Conservation (phyloP, 2,888 invertebrate genomes). For the Aphidius colemani region DNA sequence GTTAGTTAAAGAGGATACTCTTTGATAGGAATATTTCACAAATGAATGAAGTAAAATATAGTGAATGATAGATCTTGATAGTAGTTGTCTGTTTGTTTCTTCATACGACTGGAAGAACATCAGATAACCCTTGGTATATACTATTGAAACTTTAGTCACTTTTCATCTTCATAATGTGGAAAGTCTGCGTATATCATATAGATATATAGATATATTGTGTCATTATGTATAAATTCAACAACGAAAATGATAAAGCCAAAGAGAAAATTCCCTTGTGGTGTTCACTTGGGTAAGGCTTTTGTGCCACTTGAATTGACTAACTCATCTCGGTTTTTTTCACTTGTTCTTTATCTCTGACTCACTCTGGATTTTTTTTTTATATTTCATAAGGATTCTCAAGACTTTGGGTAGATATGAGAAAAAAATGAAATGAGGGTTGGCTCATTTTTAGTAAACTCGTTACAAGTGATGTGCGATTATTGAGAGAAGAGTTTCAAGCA, state of each 20-base stretch:
- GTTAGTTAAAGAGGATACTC: too few relatives aligned
- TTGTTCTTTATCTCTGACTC: too few relatives aligned
- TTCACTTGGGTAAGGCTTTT: constrained; percentile 15
- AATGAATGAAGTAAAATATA: constrained; percentile 12
- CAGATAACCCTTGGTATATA: constrained; percentile 21
- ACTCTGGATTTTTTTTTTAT: neutral
- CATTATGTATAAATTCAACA: too few relatives aligned
- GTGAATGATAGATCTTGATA: constrained; percentile 16
- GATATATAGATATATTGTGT: too few relatives aligned
- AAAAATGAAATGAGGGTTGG: neutral
- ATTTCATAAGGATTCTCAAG: neutral
- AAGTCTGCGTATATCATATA: neutral
- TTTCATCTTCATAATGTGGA: neutral
- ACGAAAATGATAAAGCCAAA: too few relatives aligned
- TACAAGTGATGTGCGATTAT: too few relatives aligned
- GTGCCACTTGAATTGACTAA: constrained; percentile 27
- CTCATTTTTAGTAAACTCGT: too few relatives aligned
- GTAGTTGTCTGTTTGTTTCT: neutral
- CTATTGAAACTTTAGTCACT: constrained; percentile 12
- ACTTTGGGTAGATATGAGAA: constrained; percentile 1
- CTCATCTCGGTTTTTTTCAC: constrained; percentile 5
- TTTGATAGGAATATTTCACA: too few relatives aligned
- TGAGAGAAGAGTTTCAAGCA: neutral
- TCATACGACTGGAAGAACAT: constrained; percentile 17
- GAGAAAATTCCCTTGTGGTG: neutral